Evolutionary conservation across 2,113 vertebrate species (phyloP).

Genomic region (Zosterops hypoxanthus): DNA sequence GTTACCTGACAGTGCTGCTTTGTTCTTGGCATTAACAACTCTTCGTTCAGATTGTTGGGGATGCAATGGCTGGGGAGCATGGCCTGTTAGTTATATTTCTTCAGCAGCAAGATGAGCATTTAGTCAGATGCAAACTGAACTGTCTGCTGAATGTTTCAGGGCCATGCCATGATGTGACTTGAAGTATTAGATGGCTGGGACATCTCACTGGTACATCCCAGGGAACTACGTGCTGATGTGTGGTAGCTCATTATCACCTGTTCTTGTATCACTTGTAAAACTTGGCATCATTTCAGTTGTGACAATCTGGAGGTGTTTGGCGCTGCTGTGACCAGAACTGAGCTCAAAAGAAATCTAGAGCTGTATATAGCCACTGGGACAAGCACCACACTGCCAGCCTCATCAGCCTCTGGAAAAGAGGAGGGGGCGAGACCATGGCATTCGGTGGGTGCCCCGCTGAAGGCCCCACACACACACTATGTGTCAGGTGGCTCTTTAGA

Average conservation of each 20-base stretch:
- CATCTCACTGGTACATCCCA: neutral
- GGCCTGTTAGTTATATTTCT: neutral
- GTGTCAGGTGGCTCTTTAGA: neutral
- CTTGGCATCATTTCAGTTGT: neutral
- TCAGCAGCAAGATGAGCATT: neutral
- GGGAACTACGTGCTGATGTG: neutral
- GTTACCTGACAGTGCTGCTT: neutral
- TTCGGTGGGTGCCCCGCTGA: neutral
- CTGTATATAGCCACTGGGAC: neutral
- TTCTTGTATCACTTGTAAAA: neutral
- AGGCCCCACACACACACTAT: accelerated
- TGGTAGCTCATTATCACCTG: accelerated
- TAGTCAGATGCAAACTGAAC: neutral
- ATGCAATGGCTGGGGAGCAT: neutral
- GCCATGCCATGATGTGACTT: neutral
- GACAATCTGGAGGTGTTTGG: neutral
- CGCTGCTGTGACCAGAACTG: neutral
- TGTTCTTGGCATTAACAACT: neutral
- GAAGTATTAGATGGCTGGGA: neutral
- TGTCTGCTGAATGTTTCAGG: neutral
- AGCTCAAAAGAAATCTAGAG: neutral
- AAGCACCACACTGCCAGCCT: neutral
- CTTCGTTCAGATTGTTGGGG: neutral
- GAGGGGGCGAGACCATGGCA: neutral
- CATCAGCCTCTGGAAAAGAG: neutral